Conservation (phyloP, 2,113 vertebrate species). For the Chaetorhynchus papuensis region DNA sequence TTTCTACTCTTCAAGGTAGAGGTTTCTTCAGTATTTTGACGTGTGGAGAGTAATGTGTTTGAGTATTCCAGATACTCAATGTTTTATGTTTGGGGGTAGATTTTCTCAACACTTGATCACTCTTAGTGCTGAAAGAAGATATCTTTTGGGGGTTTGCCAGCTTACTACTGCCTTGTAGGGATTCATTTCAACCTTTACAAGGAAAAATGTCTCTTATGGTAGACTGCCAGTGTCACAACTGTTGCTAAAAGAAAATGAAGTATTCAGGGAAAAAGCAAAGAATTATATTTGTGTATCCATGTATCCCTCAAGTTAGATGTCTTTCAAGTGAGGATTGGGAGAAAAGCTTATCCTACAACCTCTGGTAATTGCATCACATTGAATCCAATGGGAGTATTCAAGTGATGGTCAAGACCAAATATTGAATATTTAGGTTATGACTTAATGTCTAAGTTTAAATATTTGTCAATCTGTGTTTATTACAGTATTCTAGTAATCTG, state of each 20-base stretch:
- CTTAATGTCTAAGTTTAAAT: neutral
- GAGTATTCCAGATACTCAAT: neutral
- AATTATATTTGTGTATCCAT: neutral
- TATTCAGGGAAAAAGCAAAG: neutral
- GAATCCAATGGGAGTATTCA: neutral
- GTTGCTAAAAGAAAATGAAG: neutral
- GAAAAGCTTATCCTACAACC: neutral
- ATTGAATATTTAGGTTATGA: neutral
- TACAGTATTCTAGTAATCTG: conserved; percentile 82
- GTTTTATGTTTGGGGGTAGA: neutral
- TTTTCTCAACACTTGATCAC: neutral
- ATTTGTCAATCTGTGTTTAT: neutral
- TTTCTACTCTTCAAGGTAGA: neutral
- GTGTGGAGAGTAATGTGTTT: neutral
- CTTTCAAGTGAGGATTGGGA: neutral
- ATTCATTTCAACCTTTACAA: neutral
- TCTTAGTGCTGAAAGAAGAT: neutral
- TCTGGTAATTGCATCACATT: neutral
- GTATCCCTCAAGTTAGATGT: neutral
- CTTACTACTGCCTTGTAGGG: neutral
- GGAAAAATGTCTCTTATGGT: neutral
- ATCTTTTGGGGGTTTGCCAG: neutral
- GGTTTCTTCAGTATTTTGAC: neutral
- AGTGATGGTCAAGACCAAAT: neutral
- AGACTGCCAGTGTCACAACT: neutral